Evolutionary conservation across 2,113 vertebrate genomes (phyloP).

Genomic region (Myxocyprinus asiaticus): DNA sequence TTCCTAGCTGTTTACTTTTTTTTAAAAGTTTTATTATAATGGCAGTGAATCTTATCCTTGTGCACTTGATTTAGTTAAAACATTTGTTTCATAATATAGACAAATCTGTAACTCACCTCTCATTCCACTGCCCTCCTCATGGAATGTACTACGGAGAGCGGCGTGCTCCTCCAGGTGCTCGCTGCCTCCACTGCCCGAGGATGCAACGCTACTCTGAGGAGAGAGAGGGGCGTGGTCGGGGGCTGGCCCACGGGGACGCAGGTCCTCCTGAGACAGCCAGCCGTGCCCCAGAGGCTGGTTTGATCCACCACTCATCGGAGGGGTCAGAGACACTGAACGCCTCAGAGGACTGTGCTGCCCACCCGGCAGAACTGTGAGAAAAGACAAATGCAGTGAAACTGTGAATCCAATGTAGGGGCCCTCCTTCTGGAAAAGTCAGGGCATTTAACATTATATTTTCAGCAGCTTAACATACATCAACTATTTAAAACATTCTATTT

Average conservation of each 20-base stretch:
- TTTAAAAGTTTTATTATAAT: background rate
- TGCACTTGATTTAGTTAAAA: no score
- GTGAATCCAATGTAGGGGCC: background rate
- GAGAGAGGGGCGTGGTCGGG: conserved; percentile 96
- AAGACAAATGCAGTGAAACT: conserved; percentile 9
- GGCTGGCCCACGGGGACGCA: conserved; percentile 87
- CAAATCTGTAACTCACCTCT: conserved; percentile 81
- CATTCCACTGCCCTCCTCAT: conserved; percentile 98
- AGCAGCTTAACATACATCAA: no score
- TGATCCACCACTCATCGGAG: conserved; percentile 94
- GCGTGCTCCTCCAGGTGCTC: conserved; percentile 92
- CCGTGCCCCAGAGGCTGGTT: conserved; percentile 91
- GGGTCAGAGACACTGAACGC: conserved; percentile 98
- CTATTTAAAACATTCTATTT: background rate
- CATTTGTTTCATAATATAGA: background rate
- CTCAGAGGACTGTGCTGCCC: conserved; percentile 97
- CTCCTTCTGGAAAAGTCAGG: background rate
- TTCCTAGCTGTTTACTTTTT: background rate
- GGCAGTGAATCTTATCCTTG: background rate
- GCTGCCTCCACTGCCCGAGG: conserved; percentile 97
- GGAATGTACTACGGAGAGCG: conserved; percentile 91
- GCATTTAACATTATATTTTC: background rate
- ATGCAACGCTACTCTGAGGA: conserved; percentile 98
- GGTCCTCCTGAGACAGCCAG: conserved; percentile 99
- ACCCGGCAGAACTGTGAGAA: conserved; percentile 85